Conservation (phyloP, 2,113 vertebrate species). For the Osmerus eperlanus region DNA sequence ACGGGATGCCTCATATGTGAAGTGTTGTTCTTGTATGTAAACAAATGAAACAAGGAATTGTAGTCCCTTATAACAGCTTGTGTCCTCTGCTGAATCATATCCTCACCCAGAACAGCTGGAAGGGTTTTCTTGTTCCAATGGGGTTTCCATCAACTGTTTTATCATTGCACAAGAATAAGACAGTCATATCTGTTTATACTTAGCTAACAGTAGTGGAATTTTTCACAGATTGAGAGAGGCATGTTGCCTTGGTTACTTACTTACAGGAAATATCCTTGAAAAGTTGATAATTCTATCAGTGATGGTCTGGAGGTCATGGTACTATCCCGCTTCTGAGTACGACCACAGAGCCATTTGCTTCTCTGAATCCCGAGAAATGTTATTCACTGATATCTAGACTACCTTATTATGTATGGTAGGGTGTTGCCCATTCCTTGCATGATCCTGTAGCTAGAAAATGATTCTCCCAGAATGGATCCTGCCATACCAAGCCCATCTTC, state of each 20-base stretch:
- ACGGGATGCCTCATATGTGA: neutral
- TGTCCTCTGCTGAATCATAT: neutral
- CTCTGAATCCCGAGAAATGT: conserved; percentile 5
- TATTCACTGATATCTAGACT: conserved; percentile 10
- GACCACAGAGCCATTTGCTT: neutral
- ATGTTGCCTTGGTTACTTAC: neutral
- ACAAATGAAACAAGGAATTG: neutral
- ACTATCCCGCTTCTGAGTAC: too few species aligned
- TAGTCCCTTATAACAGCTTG: neutral
- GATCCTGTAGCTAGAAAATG: conserved; percentile 8
- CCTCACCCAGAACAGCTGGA: neutral
- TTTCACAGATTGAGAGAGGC: neutral
- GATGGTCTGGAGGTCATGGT: too few species aligned
- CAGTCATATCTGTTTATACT: neutral
- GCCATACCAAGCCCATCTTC: neutral
- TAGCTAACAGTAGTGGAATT: neutral
- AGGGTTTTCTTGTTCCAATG: neutral
- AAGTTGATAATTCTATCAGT: too few species aligned
- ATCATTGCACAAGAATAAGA: neutral
- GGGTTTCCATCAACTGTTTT: neutral
- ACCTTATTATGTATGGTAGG: conserved; percentile 4
- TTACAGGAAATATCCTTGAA: neutral
- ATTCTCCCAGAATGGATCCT: conserved; percentile 27
- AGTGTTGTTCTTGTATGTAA: neutral
- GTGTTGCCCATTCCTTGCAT: conserved; percentile 28